Base-by-base conservation (phyloP, 2,797 vertebrate species). In the Melanogrammus aeglefinus region DNA sequence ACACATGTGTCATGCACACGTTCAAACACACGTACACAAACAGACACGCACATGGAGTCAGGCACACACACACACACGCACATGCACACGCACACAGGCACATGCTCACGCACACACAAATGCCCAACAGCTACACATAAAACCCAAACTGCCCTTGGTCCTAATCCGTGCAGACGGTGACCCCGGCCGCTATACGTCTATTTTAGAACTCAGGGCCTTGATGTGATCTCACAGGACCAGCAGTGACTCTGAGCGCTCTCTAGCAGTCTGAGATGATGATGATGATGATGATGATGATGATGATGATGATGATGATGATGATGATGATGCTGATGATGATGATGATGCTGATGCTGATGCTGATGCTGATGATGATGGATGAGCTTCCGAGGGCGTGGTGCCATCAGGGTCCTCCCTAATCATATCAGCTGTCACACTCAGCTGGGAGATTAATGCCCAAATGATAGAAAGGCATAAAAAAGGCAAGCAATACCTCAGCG, bases 331-430 rank as follows among this genome's bases (percentile, higher is more conserved):
- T 27, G 24, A 76, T 70, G 66, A 70, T 70, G 66, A 76, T 76
- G 80, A 90, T 31, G 29, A 1, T 31, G 29, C 1, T 31, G 29
- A 31, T 31, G 29, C 1, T 31, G 29, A 31, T 31, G 29, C 1
- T 31, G 29, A 71, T 71, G 69, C 76, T 77, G 80, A 91, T 88
- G 83, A 85, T 89, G 92, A 94, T 92, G 87, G 80, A 94, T 85
- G 91, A 85, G 87, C 4, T 38, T 83, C 21, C 21, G 39, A 81
- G 75, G 80, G 87, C 76, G 87, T 83, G 84, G 89, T 80, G 76
- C 41, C 84, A 86, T 91, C 88, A 89, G 81, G 87, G 80, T 86
- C 69, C 79, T 24, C 66, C 47, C 82, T 94, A 93, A 94, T 93
- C 85, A 33, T 81, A 89, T 93, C 89, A 92, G 80, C 87, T 89